These are phyloP conservation scores for Zoanthus gigantus DNA, from an alignment of 92 coral and sea anemone species.

Conservation along the genomic window DNA sequence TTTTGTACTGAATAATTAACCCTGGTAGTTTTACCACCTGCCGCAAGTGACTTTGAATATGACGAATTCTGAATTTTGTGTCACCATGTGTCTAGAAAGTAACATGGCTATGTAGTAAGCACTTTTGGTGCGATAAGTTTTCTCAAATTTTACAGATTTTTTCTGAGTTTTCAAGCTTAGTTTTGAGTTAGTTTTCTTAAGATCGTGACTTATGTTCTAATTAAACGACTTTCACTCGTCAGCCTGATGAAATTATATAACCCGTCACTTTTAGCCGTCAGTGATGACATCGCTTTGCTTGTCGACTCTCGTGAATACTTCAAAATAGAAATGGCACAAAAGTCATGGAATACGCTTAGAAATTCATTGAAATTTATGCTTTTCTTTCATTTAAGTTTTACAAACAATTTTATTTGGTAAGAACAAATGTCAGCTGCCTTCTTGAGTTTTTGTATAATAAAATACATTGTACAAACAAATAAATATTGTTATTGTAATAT, in stretches of 20 bases:
- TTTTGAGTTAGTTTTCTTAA: neutral
- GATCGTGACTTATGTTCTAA: neutral
- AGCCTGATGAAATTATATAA: neutral
- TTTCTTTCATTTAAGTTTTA: too few relatives aligned
- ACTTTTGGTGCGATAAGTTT: neutral
- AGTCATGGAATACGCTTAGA: neutral
- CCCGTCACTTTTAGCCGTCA: neutral
- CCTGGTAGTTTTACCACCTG: neutral
- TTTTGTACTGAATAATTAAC: neutral
- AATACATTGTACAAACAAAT: too few relatives aligned
- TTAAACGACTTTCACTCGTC: neutral
- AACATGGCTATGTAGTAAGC: neutral
- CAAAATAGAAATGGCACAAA: neutral
- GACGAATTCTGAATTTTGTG: neutral
- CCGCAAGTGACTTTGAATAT: neutral
- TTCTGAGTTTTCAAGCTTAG: neutral
- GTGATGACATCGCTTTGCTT: neutral
- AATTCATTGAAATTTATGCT: neutral
- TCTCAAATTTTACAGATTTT: neutral
- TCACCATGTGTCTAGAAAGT: neutral
- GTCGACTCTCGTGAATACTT: neutral
- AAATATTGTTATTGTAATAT: too few relatives aligned
- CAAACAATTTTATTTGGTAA: too few relatives aligned
- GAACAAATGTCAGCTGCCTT: too few relatives aligned
- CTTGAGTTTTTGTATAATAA: too few relatives aligned